Evolutionary conservation across 2,888 invertebrate species (phyloP).

Genomic region (Xestobium rufovillosum): DNA sequence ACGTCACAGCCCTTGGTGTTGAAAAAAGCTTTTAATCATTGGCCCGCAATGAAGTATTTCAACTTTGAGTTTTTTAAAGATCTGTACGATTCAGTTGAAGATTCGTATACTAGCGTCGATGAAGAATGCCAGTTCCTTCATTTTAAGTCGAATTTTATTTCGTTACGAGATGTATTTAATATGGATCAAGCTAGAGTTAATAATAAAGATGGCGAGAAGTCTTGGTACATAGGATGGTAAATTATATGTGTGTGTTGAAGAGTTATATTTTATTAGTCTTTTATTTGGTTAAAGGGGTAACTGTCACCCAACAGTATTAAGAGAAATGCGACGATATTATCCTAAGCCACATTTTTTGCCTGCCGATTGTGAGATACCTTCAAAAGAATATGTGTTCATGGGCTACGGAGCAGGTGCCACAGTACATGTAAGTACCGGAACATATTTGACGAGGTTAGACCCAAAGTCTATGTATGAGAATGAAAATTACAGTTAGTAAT

Average conservation of each 20-base stretch:
- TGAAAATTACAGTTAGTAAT: constrained; percentile 9
- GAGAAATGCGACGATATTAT: constrained; percentile 68
- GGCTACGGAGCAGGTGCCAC: constrained; percentile 85
- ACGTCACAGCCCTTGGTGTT: constrained; percentile 72
- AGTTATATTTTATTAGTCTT: constrained; percentile 8
- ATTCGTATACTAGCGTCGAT: constrained; percentile 65
- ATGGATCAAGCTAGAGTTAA: constrained; percentile 61
- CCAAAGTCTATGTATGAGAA: no score
- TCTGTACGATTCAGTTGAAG: constrained; percentile 59
- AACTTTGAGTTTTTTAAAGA: constrained; percentile 61
- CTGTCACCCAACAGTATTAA: constrained; percentile 73
- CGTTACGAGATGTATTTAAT: constrained; percentile 66
- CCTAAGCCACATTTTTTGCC: constrained; percentile 79
- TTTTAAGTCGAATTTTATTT: constrained; percentile 74
- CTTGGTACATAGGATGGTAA: constrained; percentile 91
- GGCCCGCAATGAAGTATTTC: constrained; percentile 66
- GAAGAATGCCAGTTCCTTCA: constrained; percentile 83
- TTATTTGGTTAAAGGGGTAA: constrained; percentile 58
- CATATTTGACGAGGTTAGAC: constrained; percentile 1
- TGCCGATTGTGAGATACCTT: constrained; percentile 78
- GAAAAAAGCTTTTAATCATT: constrained; percentile 64
- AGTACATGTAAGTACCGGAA: constrained; percentile 66
- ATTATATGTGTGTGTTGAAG: constrained; percentile 35
- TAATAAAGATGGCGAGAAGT: constrained; percentile 54
- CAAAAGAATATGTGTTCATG: constrained; percentile 86